Percentiles rank a stretch among this genome's conserved stretches.
Conservation (phyloP, 1,140 invertebrate species). For the Babylonia areolata region DNA sequence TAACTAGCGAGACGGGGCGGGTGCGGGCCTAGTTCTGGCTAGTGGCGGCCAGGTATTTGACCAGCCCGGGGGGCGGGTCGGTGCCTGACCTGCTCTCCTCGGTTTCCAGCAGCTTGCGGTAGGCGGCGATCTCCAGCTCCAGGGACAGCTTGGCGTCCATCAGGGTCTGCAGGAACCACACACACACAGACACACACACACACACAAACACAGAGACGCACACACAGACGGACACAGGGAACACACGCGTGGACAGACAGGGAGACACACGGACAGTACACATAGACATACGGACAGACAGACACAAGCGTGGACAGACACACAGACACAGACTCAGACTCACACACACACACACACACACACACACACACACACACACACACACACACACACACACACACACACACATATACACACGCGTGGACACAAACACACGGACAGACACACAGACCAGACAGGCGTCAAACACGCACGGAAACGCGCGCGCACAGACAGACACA, state of each 20-base stretch:
- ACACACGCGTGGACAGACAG: background rate
- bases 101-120: constrained; percentile 73
- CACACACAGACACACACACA: background rate
- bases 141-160: constrained; percentile 76
- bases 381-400: background rate
- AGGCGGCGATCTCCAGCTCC: constrained; percentile 74
- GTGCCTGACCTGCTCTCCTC: constrained; percentile 69
- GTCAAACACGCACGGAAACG: too few relatives aligned
- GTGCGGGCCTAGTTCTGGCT: background rate
- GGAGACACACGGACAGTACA: background rate
- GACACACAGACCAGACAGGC: background rate
- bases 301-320: too few relatives aligned
- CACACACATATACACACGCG: constrained; percentile 43
- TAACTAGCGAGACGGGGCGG: too few relatives aligned
- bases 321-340: too few relatives aligned
- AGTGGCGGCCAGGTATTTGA: constrained; percentile 19
- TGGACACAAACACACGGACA: background rate
- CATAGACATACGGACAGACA: too few relatives aligned
- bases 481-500: too few relatives aligned
- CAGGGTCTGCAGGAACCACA: constrained; percentile 55
- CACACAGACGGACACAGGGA: background rate
- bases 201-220: background rate
- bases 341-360: background rate
- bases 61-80: constrained; percentile 1
- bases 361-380: background rate